Conservation (phyloP, 2,797 vertebrate species). For the Halcyon chelicuti region DNA sequence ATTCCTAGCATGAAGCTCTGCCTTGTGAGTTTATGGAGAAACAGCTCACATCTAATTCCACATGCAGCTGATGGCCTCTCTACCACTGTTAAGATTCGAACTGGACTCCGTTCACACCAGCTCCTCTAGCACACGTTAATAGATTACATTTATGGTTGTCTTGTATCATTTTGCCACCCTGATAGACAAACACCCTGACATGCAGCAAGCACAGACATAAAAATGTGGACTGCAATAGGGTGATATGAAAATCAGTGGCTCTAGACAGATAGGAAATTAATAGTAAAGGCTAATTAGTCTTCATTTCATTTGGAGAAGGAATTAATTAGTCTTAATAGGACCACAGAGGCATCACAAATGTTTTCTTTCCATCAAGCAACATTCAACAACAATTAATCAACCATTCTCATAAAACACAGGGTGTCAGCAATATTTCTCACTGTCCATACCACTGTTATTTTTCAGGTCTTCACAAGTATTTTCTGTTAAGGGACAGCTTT, state of each 20-base stretch:
- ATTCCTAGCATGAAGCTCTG: neutral
- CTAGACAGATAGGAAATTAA: neutral
- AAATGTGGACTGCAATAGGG: neutral
- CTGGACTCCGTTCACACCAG: neutral
- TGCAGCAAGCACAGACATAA: neutral
- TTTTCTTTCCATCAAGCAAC: neutral
- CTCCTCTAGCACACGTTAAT: neutral
- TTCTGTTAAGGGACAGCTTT: neutral
- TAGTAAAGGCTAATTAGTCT: neutral
- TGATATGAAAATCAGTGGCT: neutral
- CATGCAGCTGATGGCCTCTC: neutral
- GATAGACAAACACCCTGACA: neutral
- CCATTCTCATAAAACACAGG: neutral
- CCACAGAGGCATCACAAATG: neutral
- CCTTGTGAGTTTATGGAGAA: neutral
- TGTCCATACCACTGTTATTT: neutral
- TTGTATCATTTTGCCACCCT: neutral
- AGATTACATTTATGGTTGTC: neutral
- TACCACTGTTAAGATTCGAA: neutral
- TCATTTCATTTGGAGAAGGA: neutral
- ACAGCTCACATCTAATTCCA: neutral
- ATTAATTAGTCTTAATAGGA: constrained; percentile 3
- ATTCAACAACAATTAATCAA: neutral
- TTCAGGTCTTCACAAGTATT: neutral
- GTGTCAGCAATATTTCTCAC: neutral